Base-by-base conservation (phyloP, 2,888 invertebrate species). In the Cryptus armator region DNA sequence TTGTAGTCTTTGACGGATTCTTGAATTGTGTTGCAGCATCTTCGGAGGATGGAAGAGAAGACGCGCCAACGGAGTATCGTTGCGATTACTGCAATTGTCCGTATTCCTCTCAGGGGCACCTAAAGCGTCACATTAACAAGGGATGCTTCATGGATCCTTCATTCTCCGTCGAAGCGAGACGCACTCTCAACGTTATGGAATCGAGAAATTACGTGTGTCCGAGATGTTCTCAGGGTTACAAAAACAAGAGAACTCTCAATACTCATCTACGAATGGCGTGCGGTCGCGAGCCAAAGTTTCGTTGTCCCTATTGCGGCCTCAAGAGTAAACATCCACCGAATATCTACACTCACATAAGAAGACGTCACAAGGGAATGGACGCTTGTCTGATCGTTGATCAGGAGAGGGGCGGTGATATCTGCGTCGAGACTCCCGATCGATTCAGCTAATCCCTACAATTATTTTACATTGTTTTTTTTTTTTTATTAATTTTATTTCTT, bases 251-350 rank as follows among this genome's bases (percentile, higher is more conserved):
- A 12, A 88, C 89, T 0, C 51, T 92, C 68, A 43, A 83, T 12
- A 87, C 86, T 12, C 92, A 92, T 80, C 78, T 89, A 32, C 86
- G 87, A 24, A 90, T 88, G 16, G 91, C 91, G 68, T 93, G 93
- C 79, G 92, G 91, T 10, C 89, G 89, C 51, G 91, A 90, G 44
- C 90, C 92, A 0, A 91, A 89, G 75, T 93, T 91, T 59, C 86
- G 86, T 7, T 94, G 93, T 70, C 89, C 89, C 1, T 89, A 90
- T 37, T 93, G 93, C 75, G 83, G 86, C 1, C 87, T 91, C 32
- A 89, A 83, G 77, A 88, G 90, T 76, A 91, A 90, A 44, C 89
- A 90, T 46, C 86, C 89, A 19, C 84, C 89, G 5, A 90, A 90
- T 48, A 88, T 92, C 9, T 90, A 90, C 53, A 88, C 88, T 14